phyloP scores from a whole-genome alignment of 2,113 vertebrate genomes.

The Leucoraja erinaceus region DNA sequence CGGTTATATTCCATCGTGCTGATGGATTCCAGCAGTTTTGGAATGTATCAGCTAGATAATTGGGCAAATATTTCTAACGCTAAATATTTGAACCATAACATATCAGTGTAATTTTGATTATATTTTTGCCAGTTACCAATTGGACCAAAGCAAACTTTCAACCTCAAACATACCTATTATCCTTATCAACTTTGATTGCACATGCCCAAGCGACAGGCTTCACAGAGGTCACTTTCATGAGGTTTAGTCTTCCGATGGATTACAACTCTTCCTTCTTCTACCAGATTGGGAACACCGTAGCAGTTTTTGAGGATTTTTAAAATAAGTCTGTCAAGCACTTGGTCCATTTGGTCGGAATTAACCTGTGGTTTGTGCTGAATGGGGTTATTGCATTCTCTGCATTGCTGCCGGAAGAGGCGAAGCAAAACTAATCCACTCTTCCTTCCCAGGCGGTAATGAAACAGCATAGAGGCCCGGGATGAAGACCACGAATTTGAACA shows the following conservation, averaged over 20 bases:
- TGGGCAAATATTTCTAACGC: no score
- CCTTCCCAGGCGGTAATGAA: not conserved
- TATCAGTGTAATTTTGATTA: no score
- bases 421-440: not conserved
- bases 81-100: no score
- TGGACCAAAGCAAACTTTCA: no score
- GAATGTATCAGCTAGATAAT: no score
- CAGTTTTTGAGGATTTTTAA: slow-evolving; percentile 1
- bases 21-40: no score
- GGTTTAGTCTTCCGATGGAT: not conserved
- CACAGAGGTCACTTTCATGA: not conserved
- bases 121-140: no score
- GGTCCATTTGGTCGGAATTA: not conserved
- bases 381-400: not conserved
- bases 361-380: not conserved
- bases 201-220: not conserved
- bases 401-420: not conserved
- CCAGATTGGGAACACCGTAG: not conserved
- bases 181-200: not conserved
- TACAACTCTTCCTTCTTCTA: not conserved
- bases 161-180: no score
- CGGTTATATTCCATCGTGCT: not conserved
- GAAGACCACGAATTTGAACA: not conserved
- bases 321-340: not conserved
- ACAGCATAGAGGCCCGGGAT: not conserved